Conservation (phyloP, 2,888 invertebrate species). For the Melanophora roralis region DNA sequence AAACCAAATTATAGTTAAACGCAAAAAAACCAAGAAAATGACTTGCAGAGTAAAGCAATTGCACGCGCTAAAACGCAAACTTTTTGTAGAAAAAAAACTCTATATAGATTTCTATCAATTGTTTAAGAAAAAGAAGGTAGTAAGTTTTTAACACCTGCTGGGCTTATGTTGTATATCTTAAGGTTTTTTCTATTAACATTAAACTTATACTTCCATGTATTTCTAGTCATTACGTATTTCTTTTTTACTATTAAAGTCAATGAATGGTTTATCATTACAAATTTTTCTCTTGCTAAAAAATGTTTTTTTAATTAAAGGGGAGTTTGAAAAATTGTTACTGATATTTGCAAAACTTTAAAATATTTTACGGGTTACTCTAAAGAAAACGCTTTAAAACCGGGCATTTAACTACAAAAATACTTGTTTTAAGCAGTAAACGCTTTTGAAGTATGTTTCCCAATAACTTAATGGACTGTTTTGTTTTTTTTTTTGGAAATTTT, state of each 20-base stretch:
- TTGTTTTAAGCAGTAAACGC: no score
- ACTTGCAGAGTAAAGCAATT: neutral
- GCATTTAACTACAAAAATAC: no score
- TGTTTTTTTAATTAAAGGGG: neutral
- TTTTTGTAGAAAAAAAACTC: constrained; percentile 4
- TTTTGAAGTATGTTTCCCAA: no score
- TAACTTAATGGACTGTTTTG: no score
- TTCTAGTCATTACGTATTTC: constrained; percentile 49
- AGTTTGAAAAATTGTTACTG: constrained; percentile 1
- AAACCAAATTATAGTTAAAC: no score
- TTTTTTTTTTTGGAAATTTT: no score
- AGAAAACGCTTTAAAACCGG: no score
- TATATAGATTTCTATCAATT: constrained; percentile 52
- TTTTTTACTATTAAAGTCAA: constrained; percentile 6
- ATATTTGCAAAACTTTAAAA: constrained; percentile 42
- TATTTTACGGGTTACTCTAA: neutral
- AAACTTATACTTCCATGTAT: neutral
- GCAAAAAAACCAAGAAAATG: neutral
- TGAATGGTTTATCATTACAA: neutral
- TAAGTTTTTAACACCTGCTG: constrained; percentile 61
- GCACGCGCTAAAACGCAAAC: constrained; percentile 42
- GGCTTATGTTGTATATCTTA: constrained; percentile 24
- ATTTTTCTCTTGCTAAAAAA: neutral
- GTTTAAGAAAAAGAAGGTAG: neutral
- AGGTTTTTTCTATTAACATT: neutral